Percentiles rank a stretch among this genome's conserved stretches.
These are phyloP conservation scores for Ypsolopha scabrella DNA, from an alignment of 2,888 invertebrate species.

Conservation along the genomic window DNA sequence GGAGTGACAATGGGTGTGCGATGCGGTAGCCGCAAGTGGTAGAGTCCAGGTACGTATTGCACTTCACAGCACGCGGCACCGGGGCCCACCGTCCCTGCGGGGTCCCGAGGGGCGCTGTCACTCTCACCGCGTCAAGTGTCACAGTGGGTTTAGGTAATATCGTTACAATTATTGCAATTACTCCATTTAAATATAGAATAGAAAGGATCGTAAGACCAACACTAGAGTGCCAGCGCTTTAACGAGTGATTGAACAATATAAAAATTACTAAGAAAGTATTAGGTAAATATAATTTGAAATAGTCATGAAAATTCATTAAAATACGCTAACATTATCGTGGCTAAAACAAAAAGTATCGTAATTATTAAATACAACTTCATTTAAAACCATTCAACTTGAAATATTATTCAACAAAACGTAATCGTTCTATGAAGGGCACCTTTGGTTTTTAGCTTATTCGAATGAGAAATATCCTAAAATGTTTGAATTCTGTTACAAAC, in stretches of 20 bases:
- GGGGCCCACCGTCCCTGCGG: constrained; percentile 22
- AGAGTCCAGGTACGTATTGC: constrained; percentile 34
- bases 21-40: constrained; percentile 1
- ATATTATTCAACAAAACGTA: constrained; percentile 68
- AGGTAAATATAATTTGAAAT: constrained; percentile 70
- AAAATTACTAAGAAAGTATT: constrained; percentile 63
- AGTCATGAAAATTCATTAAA: constrained; percentile 62
- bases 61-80: constrained; percentile 24
- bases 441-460: constrained; percentile 86
- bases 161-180: constrained; percentile 42
- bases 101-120: constrained; percentile 12
- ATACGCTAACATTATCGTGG: constrained; percentile 63
- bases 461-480: constrained; percentile 70
- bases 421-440: constrained; percentile 81
- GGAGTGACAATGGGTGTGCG: neutral
- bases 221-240: constrained; percentile 68
- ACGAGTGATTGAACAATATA: constrained; percentile 66
- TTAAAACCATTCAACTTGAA: constrained; percentile 67
- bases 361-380: constrained; percentile 64
- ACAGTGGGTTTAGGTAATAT: constrained; percentile 15
- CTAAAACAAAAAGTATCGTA: constrained; percentile 65
- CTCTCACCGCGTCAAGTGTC: constrained; percentile 23
- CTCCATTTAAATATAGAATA: constrained; percentile 37
- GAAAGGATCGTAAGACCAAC: constrained; percentile 60
- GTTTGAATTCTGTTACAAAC: constrained; percentile 64